These are phyloP conservation scores for Uromys caudimaculatus DNA, from an alignment of 2,797 vertebrate genomes.

Conservation along the genomic window DNA sequence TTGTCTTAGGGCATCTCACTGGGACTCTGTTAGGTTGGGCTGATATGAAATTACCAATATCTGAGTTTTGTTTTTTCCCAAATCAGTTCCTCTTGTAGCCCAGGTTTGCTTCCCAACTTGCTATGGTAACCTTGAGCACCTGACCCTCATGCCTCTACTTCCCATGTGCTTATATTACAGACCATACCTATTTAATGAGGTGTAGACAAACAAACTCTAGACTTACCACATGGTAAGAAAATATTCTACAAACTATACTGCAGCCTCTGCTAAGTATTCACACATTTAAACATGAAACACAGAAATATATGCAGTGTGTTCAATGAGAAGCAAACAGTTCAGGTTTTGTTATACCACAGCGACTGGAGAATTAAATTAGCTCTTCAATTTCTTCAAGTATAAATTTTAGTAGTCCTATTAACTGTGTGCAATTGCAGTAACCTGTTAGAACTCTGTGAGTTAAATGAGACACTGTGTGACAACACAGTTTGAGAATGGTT, in stretches of 20 bases:
- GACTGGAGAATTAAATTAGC: slow-evolving; percentile 6
- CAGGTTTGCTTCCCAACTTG: neutral
- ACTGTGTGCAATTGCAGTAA: neutral
- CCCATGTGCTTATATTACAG: neutral
- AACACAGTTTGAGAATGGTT: slow-evolving; percentile 3
- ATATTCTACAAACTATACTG: neutral
- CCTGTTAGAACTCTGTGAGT: neutral
- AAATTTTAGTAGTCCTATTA: neutral
- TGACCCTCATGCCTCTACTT: neutral
- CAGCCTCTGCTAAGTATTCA: neutral
- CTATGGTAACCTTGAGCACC: neutral
- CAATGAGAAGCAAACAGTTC: neutral
- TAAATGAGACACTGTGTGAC: neutral
- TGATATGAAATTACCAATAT: neutral
- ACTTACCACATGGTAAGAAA: neutral
- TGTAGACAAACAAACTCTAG: neutral
- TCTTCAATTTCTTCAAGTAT: slow-evolving; percentile 10
- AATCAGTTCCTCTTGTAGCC: neutral
- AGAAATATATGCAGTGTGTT: neutral
- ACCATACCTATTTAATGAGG: fast-evolving
- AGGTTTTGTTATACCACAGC: neutral
- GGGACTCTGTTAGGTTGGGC: neutral
- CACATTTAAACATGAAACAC: slow-evolving; percentile 31
- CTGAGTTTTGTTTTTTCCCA: neutral
- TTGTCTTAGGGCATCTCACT: slow-evolving; percentile 25